phyloP scores from a whole-genome alignment of 2,888 invertebrate genomes.

The Atethmia centrago region DNA sequence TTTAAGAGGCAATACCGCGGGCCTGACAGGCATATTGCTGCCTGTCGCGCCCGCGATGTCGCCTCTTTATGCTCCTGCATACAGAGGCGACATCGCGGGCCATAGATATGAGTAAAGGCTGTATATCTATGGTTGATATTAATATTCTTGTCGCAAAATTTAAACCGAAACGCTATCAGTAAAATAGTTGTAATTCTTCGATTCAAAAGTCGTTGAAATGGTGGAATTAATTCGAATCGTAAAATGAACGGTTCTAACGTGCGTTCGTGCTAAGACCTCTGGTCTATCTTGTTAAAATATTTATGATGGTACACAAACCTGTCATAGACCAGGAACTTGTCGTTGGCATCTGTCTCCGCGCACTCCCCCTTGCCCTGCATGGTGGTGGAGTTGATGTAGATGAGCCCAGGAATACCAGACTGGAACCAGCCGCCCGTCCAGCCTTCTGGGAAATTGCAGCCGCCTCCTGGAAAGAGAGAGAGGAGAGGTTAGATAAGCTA shows the following conservation, averaged over 20 bases:
- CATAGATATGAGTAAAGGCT: too few species aligned
- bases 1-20: too few species aligned
- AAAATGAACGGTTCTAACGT: too few species aligned
- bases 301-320: conserved; percentile 79
- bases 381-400: conserved; percentile 91
- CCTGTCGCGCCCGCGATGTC: too few species aligned
- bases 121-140: too few species aligned
- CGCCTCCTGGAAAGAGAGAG: conserved; percentile 87
- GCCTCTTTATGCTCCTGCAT: too few species aligned
- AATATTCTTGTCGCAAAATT: not conserved
- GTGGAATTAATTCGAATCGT: too few species aligned
- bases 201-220: not conserved
- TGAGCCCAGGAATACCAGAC: conserved; percentile 91
- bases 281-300: not conserved
- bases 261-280: not conserved
- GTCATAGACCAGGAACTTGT: conserved; percentile 92
- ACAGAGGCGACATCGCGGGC: too few species aligned
- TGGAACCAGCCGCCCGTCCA: conserved; percentile 95
- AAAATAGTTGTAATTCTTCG: not conserved
- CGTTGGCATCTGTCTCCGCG: conserved; percentile 91
- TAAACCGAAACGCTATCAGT: not conserved
- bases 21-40: too few species aligned
- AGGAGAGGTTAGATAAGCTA: not conserved
- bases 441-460: conserved; percentile 92
- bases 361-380: conserved; percentile 93